Base-by-base conservation (phyloP, 1,140 invertebrate genomes). In the Brachionus plicatilis region DNA sequence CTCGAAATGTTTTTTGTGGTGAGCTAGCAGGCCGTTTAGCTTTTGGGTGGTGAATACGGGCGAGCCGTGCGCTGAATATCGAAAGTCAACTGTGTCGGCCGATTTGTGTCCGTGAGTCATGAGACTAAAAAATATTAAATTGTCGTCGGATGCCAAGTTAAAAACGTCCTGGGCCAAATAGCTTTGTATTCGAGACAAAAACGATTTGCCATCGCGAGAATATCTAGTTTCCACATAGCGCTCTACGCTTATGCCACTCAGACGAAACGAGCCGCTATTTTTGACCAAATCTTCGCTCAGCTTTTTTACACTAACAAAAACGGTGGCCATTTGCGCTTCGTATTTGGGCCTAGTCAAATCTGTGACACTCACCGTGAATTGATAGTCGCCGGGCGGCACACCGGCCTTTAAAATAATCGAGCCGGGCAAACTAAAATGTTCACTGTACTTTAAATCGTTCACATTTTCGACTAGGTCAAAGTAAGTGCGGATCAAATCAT, bases 11-110 rank as follows among this genome's bases (percentile, higher is more conserved):
- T 95, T 94, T 85, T 95, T 92, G 88, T 98, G 94, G 92, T 96
- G 94, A n/a, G 96, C 89, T 0, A 98, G 94, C 50, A 97, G 94
- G 27, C 96, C 96, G 89, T 98, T 96, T 47, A 98, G 91, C 90
- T 94, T 93, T 0, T 96, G 94, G 0, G 96, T 93, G 87, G 97
- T 96, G 87, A 96, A 96, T 88, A 96, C 98, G 3, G 96, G 95
- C 0, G 96, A 96, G 0, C 95, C 95, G 90, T 97, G 95, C 7
- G 95, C 96, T 2, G 96, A 93, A 89, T 96, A 99, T 86, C 96
- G 91, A 4, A 98, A 92, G 88, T 99, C 96, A 0, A 87, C 85
- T 53, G 85, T 86, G 53, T 17, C 65, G 53, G 37, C 65, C 12
- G 53, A 5, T 41, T 37, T 37, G 5, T 37, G 33, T 37, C 6